A percentile compares a stretch with the other conserved stretches of the same genome.
Evolutionary conservation across 2,113 vertebrate genomes (phyloP).

Genomic region (Scatophagus argus): DNA sequence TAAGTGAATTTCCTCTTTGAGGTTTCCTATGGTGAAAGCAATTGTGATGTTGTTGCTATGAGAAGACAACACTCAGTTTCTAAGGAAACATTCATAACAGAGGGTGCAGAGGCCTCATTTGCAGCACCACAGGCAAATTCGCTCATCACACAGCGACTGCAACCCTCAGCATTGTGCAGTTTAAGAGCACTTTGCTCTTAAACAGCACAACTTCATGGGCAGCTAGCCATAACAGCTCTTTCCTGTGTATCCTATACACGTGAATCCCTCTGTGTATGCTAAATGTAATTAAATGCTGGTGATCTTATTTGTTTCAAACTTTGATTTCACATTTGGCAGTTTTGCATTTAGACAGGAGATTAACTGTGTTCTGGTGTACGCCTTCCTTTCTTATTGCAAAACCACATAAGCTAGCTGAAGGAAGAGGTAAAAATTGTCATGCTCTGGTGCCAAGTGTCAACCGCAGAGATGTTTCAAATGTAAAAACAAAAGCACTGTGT

Average conservation of each 20-base stretch:
- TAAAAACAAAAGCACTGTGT: not conserved
- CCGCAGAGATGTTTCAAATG: slow-evolving; percentile 29
- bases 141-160: slow-evolving; percentile 36
- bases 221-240: not conserved
- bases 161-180: too few relatives aligned
- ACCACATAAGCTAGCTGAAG: not conserved
- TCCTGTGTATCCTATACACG: slow-evolving; percentile 6
- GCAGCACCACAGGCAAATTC: slow-evolving; percentile 58
- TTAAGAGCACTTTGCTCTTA: too few relatives aligned
- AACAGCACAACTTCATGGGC: slow-evolving; percentile 21
- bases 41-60: slow-evolving; percentile 74
- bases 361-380: not conserved
- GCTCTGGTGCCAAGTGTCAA: slow-evolving; percentile 1
- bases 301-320: not conserved
- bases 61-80: slow-evolving; percentile 74
- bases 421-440: slow-evolving; percentile 17
- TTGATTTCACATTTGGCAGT: not conserved
- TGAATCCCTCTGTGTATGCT: not conserved
- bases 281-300: not conserved
- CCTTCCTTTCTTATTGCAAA: not conserved
- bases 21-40: slow-evolving; percentile 75
- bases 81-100: slow-evolving; percentile 73
- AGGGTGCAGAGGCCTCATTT: slow-evolving; percentile 55
- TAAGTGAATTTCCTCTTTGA: slow-evolving; percentile 69
- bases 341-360: not conserved